Evolutionary conservation across 30 jellyfish, hydroid and myxozoan genomes (phyloP), one percentile per base, ranked within the genome.

Genomic region (Aurelia sp.): DNA sequence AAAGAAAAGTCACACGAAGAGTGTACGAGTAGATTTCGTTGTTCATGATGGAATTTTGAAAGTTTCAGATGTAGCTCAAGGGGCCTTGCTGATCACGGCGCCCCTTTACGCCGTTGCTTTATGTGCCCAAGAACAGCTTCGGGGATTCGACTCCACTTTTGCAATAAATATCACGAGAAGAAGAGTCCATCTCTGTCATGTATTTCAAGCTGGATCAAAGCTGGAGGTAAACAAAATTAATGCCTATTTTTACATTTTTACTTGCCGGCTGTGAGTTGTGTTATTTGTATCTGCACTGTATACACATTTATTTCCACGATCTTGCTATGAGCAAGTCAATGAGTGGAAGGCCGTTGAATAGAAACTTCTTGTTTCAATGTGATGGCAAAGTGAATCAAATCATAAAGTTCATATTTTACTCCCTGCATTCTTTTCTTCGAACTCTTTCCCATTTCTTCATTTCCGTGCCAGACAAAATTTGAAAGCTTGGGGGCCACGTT

Each of bases 41-140:
- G 69, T 95, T 21, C 91, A 86, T 47, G 95, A 86, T 79, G 99
- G 99, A 27, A 74, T 95, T 16, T 55, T 95, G 48, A 90, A 89
- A 78, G 97, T 95, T 47, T 90, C 92, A 3, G 93, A 95, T 53
- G 94, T 79, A 15, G 62, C 88, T 30, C 99, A 95, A 78, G 99
- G 99, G 4, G 97, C 99, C 5, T 77, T 95, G 93, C 91, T 95
- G 19, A 89, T 95, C 27, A 95, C 99, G 13, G 99, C 99, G 31
- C 99, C 99, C 21, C 89, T 90, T 18, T 95, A 95, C 58, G 99
- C 99, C 13, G 96, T 95, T 15, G 98, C 99, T 6, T 52, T 87
- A n/a, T 90, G 98, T 62, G 99, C 96, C 62, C 97, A 90, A 63
- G 99, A 95, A 62, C 97, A 95, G 80, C 88, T 95, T 3, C 81